Evolutionary conservation across 64 coral and sea anemone genomes (phyloP), one percentile per base, ranked within the genome.

Genomic region (Pocillopora damicornis): DNA sequence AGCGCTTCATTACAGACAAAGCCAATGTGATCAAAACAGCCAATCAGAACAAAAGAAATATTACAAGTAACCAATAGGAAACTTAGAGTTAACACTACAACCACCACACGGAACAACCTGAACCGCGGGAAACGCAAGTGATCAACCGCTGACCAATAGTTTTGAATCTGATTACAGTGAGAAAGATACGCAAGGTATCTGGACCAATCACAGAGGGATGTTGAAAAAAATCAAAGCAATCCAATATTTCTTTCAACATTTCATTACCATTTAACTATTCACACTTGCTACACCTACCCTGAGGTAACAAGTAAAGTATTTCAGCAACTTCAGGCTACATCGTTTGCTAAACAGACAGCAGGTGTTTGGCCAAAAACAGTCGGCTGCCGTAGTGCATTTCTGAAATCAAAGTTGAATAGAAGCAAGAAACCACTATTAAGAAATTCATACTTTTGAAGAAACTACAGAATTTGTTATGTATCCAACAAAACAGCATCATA

Each of bases 271-370:
- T 23, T 51, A 76, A 2, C 75, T 15, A 12, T 14, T 17, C 78
- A 61, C 2, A 37, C 5, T 64, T 42, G 68, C 16, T 0, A 65
- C 61, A 79, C 79, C 51, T 83, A 94, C 93, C 71, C 35, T 87
- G 59, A 95, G 76, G 62, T 95, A 95, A 64, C 93, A 95, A 30
- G 93, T 95, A 74, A 91, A 95, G 72, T 88, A 84, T 38, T 95
- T 95, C 38, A 90, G 68, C 7, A 95, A 79, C 35, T 95, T 95
- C 15, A 88, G 74, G 9, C 78, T 61, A 26, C 93, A 95, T 15
- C 90, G 73, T 73, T 91, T 91, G 30, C 87, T 87, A 8, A 95
- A 84, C 79, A 95, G 42, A 45, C 93, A 95, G 79, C 93, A 95
- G 17, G 89, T 95, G 59, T 95, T 91, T 35, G 87, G 89, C 88